These are phyloP conservation scores for Punctoribates punctum DNA, from an alignment of 2,888 invertebrate species.

Conservation along the genomic window DNA sequence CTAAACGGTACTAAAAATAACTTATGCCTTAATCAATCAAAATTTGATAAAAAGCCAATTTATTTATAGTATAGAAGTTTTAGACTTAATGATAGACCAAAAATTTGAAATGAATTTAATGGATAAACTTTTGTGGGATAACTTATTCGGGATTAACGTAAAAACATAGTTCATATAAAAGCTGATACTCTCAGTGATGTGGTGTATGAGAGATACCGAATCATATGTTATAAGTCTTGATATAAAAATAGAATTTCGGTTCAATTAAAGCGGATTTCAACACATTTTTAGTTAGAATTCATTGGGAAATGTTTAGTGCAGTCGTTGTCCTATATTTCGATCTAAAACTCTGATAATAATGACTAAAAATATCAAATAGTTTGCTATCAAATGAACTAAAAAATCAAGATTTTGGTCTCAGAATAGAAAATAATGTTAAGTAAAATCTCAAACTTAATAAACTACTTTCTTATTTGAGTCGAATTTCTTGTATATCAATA, in stretches of 20 bases:
- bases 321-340: conserved; percentile 21
- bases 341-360: conserved; percentile 12
- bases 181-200: too few relatives aligned
- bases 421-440: neutral
- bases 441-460: neutral
- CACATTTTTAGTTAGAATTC: neutral
- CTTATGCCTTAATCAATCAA: too few relatives aligned
- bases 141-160: too few relatives aligned
- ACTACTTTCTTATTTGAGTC: too few relatives aligned
- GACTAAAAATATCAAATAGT: conserved; percentile 27
- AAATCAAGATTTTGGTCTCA: conserved; percentile 2
- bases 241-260: conserved; percentile 6
- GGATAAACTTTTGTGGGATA: too few relatives aligned
- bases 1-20: too few relatives aligned
- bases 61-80: too few relatives aligned
- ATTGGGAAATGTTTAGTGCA: conserved; percentile 5
- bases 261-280: neutral
- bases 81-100: neutral
- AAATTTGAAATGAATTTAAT: neutral
- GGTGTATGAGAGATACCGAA: too few relatives aligned
- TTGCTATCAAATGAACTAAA: conserved; percentile 14
- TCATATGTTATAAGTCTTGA: neutral
- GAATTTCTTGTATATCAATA: too few relatives aligned
- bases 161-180: too few relatives aligned
- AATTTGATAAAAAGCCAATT: too few relatives aligned